A percentile compares a stretch with the other conserved stretches of the same genome.
Conservation (phyloP, 1,140 invertebrate species). For the Andrena cerasifolii region DNA sequence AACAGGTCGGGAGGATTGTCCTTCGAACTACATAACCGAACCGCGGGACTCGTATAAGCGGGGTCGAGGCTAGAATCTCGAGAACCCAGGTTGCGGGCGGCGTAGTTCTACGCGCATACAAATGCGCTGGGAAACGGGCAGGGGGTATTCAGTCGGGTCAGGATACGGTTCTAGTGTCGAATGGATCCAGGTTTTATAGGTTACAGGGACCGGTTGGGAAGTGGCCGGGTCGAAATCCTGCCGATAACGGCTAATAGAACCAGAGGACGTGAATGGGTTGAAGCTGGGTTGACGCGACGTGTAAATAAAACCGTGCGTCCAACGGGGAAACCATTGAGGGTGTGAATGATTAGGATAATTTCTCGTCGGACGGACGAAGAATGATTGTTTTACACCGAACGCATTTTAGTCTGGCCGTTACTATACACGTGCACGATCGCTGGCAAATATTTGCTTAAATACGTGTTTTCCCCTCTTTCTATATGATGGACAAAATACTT, state of each 20-base stretch:
- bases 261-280: not conserved
- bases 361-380: too few relatives aligned
- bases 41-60: not conserved
- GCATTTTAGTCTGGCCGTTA: too few relatives aligned
- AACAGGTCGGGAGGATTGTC: not conserved
- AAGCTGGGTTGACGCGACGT: not conserved
- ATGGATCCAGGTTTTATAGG: constrained; percentile 37
- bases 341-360: too few relatives aligned
- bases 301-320: not conserved
- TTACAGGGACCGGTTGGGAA: constrained; percentile 12
- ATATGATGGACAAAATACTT: too few relatives aligned
- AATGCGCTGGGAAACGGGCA: not conserved
- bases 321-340: too few relatives aligned
- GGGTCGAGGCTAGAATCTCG: not conserved
- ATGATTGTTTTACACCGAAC: too few relatives aligned
- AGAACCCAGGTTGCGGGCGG: not conserved
- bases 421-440: too few relatives aligned
- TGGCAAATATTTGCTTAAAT: too few relatives aligned
- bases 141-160: not conserved
- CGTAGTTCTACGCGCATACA: constrained; percentile 18
- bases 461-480: too few relatives aligned
- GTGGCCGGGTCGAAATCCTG: constrained; percentile 39
- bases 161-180: constrained; percentile 19
- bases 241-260: constrained; percentile 46
- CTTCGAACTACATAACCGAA: constrained; percentile 14